These are phyloP conservation scores for Petrolisthes manimaculis DNA, from an alignment of 2,888 invertebrate genomes.

Conservation along the genomic window DNA sequence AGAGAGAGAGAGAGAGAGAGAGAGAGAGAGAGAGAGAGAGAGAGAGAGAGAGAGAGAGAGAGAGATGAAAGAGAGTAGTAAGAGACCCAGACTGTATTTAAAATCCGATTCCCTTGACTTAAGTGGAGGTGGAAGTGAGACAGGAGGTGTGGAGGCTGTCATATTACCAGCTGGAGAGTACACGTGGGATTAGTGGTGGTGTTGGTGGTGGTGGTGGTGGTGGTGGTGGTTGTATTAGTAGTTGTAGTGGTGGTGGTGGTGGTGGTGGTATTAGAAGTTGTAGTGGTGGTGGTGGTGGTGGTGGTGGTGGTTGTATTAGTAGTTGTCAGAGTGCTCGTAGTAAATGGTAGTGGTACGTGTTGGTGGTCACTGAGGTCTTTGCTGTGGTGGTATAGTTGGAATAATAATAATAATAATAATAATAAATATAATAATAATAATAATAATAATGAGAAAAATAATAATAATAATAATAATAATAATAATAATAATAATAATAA, in stretches of 20 bases:
- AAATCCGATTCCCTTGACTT: not conserved
- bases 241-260: not conserved
- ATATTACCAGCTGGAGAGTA: not conserved
- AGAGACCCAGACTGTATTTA: not conserved
- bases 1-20: not conserved
- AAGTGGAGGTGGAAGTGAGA: conserved; percentile 5
- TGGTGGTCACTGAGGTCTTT: too few relatives aligned
- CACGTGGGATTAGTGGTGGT: not conserved
- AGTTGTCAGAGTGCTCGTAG: not conserved
- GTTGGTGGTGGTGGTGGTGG: not conserved
- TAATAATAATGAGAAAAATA: too few relatives aligned
- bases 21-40: not conserved
- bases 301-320: not conserved
- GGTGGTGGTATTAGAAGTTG: too few relatives aligned
- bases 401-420: too few relatives aligned
- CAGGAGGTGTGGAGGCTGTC: conserved; percentile 7
- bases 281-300: not conserved
- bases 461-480: too few relatives aligned
- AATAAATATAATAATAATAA: too few relatives aligned
- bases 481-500: too few relatives aligned
- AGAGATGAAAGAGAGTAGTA: not conserved
- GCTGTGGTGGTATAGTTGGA: too few relatives aligned
- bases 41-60: not conserved
- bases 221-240: not conserved
- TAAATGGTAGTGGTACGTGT: not conserved